Evolutionary conservation across 2,888 invertebrate genomes (phyloP).

Genomic region (Lepidochitona cinerea): DNA sequence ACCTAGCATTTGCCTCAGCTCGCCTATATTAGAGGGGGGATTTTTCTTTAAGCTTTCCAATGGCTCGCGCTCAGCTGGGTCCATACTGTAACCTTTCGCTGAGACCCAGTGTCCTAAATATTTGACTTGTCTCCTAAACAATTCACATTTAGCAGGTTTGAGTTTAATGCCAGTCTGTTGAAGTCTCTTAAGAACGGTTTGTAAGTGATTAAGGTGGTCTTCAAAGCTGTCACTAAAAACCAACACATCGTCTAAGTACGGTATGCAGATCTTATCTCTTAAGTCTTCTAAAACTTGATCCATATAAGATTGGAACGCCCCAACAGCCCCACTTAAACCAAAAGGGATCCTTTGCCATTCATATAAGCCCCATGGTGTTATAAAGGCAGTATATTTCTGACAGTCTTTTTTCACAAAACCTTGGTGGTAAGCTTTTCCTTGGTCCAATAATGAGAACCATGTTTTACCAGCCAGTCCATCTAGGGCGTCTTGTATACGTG

Average conservation of each 20-base stretch:
- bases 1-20: neutral
- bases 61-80: neutral
- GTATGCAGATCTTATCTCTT: neutral
- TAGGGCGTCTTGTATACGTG: neutral
- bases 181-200: slow-evolving; percentile 4
- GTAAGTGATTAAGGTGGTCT: slow-evolving; percentile 8
- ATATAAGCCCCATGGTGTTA: slow-evolving; percentile 1
- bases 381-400: neutral
- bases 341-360: slow-evolving; percentile 3
- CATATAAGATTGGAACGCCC: slow-evolving; percentile 4
- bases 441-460: slow-evolving; percentile 8
- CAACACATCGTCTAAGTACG: slow-evolving; percentile 4
- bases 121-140: slow-evolving; percentile 9
- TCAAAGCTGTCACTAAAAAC: neutral
- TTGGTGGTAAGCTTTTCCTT: slow-evolving; percentile 3
- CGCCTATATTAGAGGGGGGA: neutral
- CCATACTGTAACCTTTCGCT: slow-evolving; percentile 3
- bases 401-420: neutral
- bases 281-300: neutral
- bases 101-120: slow-evolving; percentile 18
- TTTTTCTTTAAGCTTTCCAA: neutral
- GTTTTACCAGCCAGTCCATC: neutral
- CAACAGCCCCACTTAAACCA: neutral
- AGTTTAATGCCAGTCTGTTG: neutral
- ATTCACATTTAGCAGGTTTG: slow-evolving; percentile 12